These are phyloP conservation scores for Lepeophtheirus nordmannii DNA, from an alignment of 2,888 invertebrate genomes.

Conservation along the genomic window DNA sequence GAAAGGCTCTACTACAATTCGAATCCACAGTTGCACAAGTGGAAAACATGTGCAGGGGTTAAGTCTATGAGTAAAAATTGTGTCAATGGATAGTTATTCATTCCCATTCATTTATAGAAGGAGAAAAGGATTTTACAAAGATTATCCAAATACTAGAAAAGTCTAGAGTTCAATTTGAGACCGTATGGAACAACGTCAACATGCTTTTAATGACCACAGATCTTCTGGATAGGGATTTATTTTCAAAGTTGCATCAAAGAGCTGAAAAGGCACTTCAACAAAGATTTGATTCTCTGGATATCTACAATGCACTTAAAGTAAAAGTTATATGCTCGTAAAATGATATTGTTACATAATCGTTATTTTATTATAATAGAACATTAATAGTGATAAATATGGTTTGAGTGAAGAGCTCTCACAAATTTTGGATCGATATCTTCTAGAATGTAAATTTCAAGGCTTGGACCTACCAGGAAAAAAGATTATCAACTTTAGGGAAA, in stretches of 20 bases:
- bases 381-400: not conserved
- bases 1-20: conserved; percentile 61
- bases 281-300: not conserved
- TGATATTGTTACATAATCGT: not conserved
- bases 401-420: not conserved
- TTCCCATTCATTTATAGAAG: not conserved
- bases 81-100: not conserved
- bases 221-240: conserved; percentile 15
- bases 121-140: not conserved
- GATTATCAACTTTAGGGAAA: conserved; percentile 41
- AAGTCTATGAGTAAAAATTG: conserved; percentile 28
- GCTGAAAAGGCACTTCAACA: conserved; percentile 16
- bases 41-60: conserved; percentile 44
- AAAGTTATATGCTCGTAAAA: not conserved
- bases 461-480: conserved; percentile 6
- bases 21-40: conserved; percentile 56
- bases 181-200: conserved; percentile 21
- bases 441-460: conserved; percentile 13
- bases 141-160: not conserved
- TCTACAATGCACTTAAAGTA: conserved; percentile 6
- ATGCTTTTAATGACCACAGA: conserved; percentile 13
- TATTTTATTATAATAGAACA: not conserved
- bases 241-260: conserved; percentile 11
- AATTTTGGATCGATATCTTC: conserved; percentile 9
- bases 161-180: conserved; percentile 15